Evolutionary conservation across 23 tunicate species (phyloP).

Genomic region (Oikopleura dioica): DNA sequence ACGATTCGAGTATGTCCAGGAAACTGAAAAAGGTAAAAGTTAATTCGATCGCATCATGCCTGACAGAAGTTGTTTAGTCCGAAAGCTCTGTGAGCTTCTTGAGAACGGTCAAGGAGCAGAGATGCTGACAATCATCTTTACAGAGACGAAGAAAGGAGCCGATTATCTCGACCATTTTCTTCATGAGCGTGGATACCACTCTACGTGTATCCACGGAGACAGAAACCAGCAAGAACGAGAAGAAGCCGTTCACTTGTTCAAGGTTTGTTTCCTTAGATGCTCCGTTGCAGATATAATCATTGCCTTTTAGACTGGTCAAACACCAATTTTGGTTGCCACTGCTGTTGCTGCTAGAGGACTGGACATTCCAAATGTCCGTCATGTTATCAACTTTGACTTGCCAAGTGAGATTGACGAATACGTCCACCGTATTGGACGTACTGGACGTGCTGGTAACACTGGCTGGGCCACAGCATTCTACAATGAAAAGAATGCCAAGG

Average conservation of each 20-base stretch:
- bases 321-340: slow-evolving; percentile 75
- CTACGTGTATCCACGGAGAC: slow-evolving; percentile 98
- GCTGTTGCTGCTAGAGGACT: slow-evolving; percentile 94
- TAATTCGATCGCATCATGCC: neutral
- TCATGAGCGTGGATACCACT: slow-evolving; percentile 48
- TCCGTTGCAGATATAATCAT: too few species aligned
- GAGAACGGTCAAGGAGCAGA: slow-evolving; percentile 34
- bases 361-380: slow-evolving; percentile 66
- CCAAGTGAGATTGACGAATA: slow-evolving; percentile 85
- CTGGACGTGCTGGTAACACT: slow-evolving; percentile 80
- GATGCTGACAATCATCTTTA: slow-evolving; percentile 59
- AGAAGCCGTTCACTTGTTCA: slow-evolving; percentile 63
- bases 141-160: slow-evolving; percentile 81
- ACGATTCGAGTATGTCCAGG: slow-evolving; percentile 34
- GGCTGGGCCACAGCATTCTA: slow-evolving; percentile 81
- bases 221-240: slow-evolving; percentile 78
- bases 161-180: slow-evolving; percentile 70
- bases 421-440: slow-evolving; percentile 93
- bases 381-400: slow-evolving; percentile 83
- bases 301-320: slow-evolving; percentile 17
- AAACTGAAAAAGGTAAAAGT: slow-evolving; percentile 25
- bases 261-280: too few species aligned
- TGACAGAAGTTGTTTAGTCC: neutral
- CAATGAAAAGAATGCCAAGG: slow-evolving; percentile 30
- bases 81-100: slow-evolving; percentile 31